Conservation (phyloP, 2,888 invertebrate species). For the Phyto melanocephala region DNA sequence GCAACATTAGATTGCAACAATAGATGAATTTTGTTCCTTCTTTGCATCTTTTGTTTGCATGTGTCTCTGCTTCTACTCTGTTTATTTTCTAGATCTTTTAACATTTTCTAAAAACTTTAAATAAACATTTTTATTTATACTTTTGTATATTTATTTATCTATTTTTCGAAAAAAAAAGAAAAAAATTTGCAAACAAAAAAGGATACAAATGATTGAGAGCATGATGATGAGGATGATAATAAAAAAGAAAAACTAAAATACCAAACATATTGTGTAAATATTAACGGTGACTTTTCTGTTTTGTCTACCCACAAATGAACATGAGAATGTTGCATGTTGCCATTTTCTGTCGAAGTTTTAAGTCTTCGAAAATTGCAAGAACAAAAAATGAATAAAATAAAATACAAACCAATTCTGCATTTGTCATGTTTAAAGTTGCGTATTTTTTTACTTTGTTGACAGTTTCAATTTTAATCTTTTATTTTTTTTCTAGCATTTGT, state of each 20-base stretch:
- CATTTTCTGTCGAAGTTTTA: background rate
- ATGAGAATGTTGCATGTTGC: slow-evolving; percentile 22
- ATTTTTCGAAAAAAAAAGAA: slow-evolving; percentile 18
- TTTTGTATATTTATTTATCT: slow-evolving; percentile 48
- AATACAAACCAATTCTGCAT: slow-evolving; percentile 43
- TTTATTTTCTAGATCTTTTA: slow-evolving; percentile 32
- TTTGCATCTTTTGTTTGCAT: background rate
- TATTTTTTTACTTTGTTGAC: slow-evolving; percentile 56
- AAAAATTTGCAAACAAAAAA: background rate
- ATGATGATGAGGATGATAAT: slow-evolving; percentile 5
- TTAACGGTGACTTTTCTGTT: slow-evolving; percentile 29
- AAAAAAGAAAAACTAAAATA: slow-evolving; percentile 8
- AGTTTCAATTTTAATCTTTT: slow-evolving; percentile 64
- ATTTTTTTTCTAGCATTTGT: background rate
- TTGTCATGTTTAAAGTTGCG: slow-evolving; percentile 59
- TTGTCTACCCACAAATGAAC: slow-evolving; percentile 18
- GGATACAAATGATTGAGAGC: slow-evolving; percentile 9
- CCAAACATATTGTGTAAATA: slow-evolving; percentile 40
- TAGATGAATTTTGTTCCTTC: slow-evolving; percentile 6
- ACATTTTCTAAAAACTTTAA: slow-evolving; percentile 47
- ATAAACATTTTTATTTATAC: slow-evolving; percentile 56
- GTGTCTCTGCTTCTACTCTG: background rate
- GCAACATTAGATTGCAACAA: slow-evolving; percentile 35
- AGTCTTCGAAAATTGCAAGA: background rate
- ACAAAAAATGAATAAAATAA: background rate